Percentiles rank a stretch among this genome's conserved stretches.
phyloP scores from a whole-genome alignment of 1,140 invertebrate genomes.

The Periplaneta americana region DNA sequence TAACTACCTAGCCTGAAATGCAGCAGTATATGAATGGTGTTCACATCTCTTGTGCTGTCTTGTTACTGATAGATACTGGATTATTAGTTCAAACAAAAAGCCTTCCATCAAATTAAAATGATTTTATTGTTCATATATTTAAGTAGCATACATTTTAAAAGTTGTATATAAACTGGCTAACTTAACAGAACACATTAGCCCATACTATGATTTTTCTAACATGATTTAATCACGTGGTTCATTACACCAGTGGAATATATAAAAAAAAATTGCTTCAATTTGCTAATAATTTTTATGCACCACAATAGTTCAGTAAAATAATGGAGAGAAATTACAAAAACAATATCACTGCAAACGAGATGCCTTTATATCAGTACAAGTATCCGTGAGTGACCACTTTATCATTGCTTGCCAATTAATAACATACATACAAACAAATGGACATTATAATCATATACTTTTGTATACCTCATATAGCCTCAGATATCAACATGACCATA shows the following conservation, averaged over 20 bases:
- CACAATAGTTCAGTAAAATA: background rate
- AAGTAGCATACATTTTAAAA: background rate
- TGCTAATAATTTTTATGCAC: background rate
- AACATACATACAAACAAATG: background rate
- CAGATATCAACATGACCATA: slow-evolving; percentile 14
- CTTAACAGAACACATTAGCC: background rate
- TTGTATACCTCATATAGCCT: slow-evolving; percentile 16
- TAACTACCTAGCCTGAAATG: background rate
- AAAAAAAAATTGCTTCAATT: background rate
- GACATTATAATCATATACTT: background rate
- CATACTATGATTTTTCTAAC: background rate
- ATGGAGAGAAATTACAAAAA: background rate
- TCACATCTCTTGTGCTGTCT: background rate
- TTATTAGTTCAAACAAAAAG: background rate
- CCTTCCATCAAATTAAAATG: background rate
- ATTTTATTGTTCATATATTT: background rate
- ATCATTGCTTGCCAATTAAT: background rate
- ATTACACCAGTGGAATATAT: background rate
- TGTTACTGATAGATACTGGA: background rate
- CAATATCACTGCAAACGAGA: slow-evolving; percentile 5
- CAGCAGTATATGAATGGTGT: background rate
- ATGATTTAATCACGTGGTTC: background rate
- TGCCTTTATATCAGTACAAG: slow-evolving; percentile 11
- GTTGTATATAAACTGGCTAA: background rate
- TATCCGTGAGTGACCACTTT: slow-evolving; percentile 6